Base-by-base conservation (phyloP, 1,140 invertebrate genomes). In the Drosophila lacertosa region DNA sequence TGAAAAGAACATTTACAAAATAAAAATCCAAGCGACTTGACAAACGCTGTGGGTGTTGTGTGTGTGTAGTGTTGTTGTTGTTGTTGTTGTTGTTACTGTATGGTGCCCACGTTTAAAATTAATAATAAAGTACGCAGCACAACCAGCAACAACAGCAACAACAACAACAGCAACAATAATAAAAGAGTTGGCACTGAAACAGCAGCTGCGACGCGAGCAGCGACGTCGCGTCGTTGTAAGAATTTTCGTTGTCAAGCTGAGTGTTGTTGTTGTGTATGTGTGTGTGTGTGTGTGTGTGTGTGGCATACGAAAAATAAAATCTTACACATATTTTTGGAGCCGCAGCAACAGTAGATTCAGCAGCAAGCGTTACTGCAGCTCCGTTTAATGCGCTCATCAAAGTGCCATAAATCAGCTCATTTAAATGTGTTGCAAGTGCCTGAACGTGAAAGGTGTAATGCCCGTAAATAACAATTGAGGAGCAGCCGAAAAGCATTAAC, bases 381-480 rank as follows among this genome's bases (percentile, higher is more conserved):
- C 35, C 59, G 74, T 39, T 71, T 73, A 84, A 86, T 86, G 74
- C 37, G 71, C 78, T 77, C 82, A 88, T 88, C 77, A 88, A 88
- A 89, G 75, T 40, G 53, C 78, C 78, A 82, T 88, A 88, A 88
- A 88, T 88, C 83, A 88, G 83, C 44, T 76, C 63, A 88, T 89
- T 88, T 82, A 88, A 78, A 72, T 71, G 4, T 24, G 48, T 42
- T 67, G 59, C 44, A 51, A 62, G 53, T 33, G 39, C 7, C 15
- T 18, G n/a, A n/a, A 29, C 55, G 42, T 64, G 74, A 74, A 76
- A 81, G 78, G 78, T 77, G 74, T 60, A 74, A 29, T 59, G 42
- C 11, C 33, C 68, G 77, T 73, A 75, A 81, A 63, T 71, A 66
- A 75, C 63, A 73, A 64, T 73, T 60, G 54, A 72, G 48, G 32